Base-by-base conservation (phyloP, 2,888 invertebrate genomes). In the Morpho helenor region DNA sequence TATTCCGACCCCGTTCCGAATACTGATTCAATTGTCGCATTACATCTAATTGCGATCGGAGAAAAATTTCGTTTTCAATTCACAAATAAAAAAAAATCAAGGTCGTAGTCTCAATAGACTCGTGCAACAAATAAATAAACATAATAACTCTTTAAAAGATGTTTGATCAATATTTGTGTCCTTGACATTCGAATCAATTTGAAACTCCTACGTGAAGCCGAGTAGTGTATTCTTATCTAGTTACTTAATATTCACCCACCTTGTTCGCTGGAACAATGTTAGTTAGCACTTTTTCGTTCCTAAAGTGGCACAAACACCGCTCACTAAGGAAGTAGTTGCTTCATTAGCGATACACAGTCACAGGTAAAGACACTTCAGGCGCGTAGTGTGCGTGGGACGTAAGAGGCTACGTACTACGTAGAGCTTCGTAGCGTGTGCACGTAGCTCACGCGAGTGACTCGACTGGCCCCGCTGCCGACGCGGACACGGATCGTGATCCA, bases 91-190 rank as follows among this genome's bases (percentile, higher is more conserved):
- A 41, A 41, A 31, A 59, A 60, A 57, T 62, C 64, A 67, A 66
- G 63, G 64, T 64, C 62, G 60, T 40, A 58, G 59, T 58, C 56
- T 53, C 22, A 52, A 59, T 8, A 16, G 16, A 52, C 45, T 52
- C 42, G 40, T 16, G 16, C 16, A 49, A 40, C 45, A 40, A 41
- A 46, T 52, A 49, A 58, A 62, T 46, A 48, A 57, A 58, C 49
- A 54, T 10, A 61, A 57, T 58, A 50, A 41, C 52, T 57, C 58
- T 47, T 49, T 54, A 51, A 64, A 64, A 43, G 23, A 64, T 74
- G 75, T 71, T 75, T 84, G 82, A 83, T 88, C 88, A 79, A 88
- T 88, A 87, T 76, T 70, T 68, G 72, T 82, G 87, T 82, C 88
- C 88, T 89, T 89, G 88, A 87, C 88, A 87, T 87, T 86, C 80